Conservation (phyloP, 92 coral and sea anemone species). For the Blastomussa wellsi region DNA sequence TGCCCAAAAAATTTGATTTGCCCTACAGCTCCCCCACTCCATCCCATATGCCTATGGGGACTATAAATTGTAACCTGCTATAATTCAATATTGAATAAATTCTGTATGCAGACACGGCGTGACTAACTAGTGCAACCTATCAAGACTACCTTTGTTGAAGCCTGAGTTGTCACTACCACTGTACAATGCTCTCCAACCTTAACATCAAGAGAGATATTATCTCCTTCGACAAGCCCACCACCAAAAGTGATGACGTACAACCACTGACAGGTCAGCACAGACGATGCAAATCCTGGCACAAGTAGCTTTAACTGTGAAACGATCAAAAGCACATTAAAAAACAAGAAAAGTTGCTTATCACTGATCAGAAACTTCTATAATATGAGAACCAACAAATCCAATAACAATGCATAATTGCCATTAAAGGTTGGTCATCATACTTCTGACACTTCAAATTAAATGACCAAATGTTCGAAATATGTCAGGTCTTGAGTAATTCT, state of each 20-base stretch:
- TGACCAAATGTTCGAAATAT: too few species aligned
- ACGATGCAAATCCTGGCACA: slow-evolving; percentile 65
- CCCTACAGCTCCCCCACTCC: too few species aligned
- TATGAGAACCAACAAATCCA: neutral
- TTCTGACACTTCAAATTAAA: neutral
- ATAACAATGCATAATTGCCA: neutral
- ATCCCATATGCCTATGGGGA: too few species aligned
- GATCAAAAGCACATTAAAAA: neutral
- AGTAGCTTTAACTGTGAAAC: slow-evolving; percentile 51
- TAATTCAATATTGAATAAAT: too few species aligned
- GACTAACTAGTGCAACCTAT: neutral
- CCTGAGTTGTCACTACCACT: slow-evolving; percentile 71
- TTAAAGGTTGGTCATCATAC: neutral
- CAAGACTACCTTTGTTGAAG: slow-evolving; percentile 60
- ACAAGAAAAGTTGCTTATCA: neutral
- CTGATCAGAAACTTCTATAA: neutral
- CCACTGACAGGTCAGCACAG: slow-evolving; percentile 55
- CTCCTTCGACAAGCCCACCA: slow-evolving; percentile 77
- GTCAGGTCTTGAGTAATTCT: neutral
- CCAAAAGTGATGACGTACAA: slow-evolving; percentile 68
- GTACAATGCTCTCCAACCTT: slow-evolving; percentile 54
- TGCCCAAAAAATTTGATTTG: too few species aligned
- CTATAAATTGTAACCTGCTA: too few species aligned
- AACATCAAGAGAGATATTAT: slow-evolving; percentile 53
- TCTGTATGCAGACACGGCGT: too few species aligned